These are phyloP conservation scores for Tuberolachnus salignus DNA, from an alignment of 2,888 invertebrate species.

Conservation along the genomic window DNA sequence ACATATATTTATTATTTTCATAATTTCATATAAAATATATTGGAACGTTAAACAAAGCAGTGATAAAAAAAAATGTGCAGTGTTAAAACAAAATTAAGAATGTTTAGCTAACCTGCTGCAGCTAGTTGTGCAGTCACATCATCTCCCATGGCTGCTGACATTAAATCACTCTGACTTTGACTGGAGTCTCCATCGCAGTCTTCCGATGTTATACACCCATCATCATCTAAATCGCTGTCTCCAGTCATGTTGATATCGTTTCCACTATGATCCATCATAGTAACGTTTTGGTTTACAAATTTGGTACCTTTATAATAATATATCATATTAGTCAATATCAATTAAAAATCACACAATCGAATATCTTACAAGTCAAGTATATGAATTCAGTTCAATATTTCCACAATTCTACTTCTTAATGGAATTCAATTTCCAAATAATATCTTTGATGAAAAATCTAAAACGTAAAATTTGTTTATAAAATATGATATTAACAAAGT, in stretches of 20 bases:
- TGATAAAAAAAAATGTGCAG: conserved; percentile 56
- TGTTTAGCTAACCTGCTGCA: conserved; percentile 80
- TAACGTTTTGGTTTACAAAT: background rate
- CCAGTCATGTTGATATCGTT: conserved; percentile 51
- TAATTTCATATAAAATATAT: background rate
- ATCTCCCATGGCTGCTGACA: conserved; percentile 85
- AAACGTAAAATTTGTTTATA: background rate
- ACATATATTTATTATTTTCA: conserved; percentile 13
- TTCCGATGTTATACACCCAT: conserved; percentile 69
- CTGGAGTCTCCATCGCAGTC: conserved; percentile 57
- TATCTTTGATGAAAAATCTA: conserved; percentile 25
- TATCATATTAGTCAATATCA: background rate
- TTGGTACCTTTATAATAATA: background rate
- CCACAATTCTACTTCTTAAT: background rate
- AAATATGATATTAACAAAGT: background rate
- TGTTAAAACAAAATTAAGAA: conserved; percentile 32
- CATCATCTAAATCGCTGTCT: conserved; percentile 73
- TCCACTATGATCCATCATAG: conserved; percentile 51
- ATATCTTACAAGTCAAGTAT: conserved; percentile 4
- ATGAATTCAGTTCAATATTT: background rate
- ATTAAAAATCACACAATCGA: background rate
- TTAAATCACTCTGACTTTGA: conserved; percentile 71
- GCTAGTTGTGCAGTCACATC: conserved; percentile 96
- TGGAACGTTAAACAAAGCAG: conserved; percentile 27
- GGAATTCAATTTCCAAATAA: background rate